Conservation (phyloP, 2,797 vertebrate species). For the Micromesistius poutassou region DNA sequence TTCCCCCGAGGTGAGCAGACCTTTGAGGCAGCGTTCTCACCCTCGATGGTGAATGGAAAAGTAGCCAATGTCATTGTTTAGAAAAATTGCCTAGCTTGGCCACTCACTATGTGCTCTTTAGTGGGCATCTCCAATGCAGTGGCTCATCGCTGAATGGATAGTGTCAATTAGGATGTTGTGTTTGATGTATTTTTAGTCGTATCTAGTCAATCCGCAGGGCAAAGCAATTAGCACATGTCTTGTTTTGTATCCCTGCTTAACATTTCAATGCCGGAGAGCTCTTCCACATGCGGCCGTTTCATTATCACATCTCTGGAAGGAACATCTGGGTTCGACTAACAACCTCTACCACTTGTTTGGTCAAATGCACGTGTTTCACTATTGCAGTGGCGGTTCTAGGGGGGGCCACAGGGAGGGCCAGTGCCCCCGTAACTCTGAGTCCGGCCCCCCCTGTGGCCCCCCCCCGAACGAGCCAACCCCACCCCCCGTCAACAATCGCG, state of each 20-base stretch:
- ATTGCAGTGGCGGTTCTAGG: too few species aligned
- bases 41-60: not conserved
- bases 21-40: not conserved
- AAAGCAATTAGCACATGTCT: not conserved
- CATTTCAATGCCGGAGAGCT: not conserved
- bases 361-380: not conserved
- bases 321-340: not conserved
- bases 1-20: not conserved
- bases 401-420: too few species aligned
- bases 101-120: not conserved
- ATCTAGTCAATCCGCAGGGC: not conserved
- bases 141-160: not conserved
- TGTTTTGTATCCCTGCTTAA: not conserved
- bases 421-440: too few species aligned
- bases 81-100: not conserved
- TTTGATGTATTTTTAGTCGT: not conserved
- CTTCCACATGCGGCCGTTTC: not conserved
- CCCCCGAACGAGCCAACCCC: too few species aligned
- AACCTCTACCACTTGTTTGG: not conserved
- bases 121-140: not conserved
- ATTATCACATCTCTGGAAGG: not conserved
- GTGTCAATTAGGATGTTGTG: not conserved
- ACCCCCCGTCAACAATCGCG: too few species aligned
- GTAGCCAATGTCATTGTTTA: not conserved
- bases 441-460: too few species aligned